Percentiles rank a stretch among this genome's conserved stretches.
phyloP scores from a whole-genome alignment of 1,140 invertebrate genomes.

The Drosophila pseudoananassae region DNA sequence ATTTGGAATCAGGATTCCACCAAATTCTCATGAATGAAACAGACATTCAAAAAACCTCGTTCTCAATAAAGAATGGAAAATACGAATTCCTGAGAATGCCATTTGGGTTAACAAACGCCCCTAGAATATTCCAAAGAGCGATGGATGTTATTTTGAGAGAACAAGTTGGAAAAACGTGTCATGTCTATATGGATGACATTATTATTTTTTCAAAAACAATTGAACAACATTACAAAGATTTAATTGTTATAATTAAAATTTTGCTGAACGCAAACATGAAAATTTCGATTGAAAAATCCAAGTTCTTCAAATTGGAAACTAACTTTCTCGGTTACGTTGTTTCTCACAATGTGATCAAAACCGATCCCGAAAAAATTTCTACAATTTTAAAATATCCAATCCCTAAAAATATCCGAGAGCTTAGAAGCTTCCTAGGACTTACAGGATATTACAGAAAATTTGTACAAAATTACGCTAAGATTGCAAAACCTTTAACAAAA shows the following conservation, averaged over 20 bases:
- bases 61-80: constrained; percentile 1
- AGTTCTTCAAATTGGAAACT: neutral
- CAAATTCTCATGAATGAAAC: constrained; percentile 1
- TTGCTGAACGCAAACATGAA: constrained; percentile 11
- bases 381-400: constrained; percentile 1
- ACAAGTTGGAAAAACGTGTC: neutral
- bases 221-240: neutral
- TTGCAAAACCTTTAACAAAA: neutral
- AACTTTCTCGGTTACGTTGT: neutral
- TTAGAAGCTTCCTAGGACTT: constrained; percentile 5
- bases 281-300: constrained; percentile 5
- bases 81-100: neutral
- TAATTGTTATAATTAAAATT: constrained; percentile 1
- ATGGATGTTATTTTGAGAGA: neutral
- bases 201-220: constrained; percentile 6
- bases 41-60: neutral
- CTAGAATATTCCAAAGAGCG: neutral
- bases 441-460: constrained; percentile 1
- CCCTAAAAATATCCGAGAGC: neutral
- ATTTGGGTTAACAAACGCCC: neutral
- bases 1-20: neutral
- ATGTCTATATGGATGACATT: constrained; percentile 2
- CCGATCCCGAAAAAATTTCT: neutral
- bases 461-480: neutral
- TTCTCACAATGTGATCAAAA: neutral